Conservation (phyloP, 2,797 vertebrate genomes). For the Eidolon dupreanum region DNA sequence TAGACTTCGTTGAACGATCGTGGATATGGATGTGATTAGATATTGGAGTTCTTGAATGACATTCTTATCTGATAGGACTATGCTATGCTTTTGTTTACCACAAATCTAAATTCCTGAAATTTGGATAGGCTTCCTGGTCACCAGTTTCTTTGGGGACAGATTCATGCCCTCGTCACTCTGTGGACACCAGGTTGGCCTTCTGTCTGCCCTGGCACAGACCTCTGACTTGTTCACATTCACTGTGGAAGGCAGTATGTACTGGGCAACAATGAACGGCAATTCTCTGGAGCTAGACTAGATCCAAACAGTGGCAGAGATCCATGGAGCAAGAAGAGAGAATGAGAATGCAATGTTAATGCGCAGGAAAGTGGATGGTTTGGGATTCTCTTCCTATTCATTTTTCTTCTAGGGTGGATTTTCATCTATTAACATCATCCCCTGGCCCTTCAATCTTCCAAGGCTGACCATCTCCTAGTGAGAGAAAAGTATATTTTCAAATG, state of each 20-base stretch:
- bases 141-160: constrained; percentile 39
- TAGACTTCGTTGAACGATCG: background rate
- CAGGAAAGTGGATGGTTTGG: background rate
- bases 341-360: background rate
- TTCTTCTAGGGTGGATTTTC: constrained; percentile 40
- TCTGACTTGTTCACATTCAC: background rate
- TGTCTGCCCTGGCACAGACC: constrained; percentile 16
- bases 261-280: background rate
- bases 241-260: constrained; percentile 3
- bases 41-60: background rate
- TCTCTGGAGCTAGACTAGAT: background rate
- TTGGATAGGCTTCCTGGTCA: constrained; percentile 17
- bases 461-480: background rate
- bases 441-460: background rate
- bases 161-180: constrained; percentile 10
- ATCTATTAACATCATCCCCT: background rate
- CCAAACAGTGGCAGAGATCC: background rate
- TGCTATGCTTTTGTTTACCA: background rate
- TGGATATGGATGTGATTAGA: constrained; percentile 34
- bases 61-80: background rate
- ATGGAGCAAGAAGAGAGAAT: background rate
- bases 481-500: background rate
- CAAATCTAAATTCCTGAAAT: constrained; percentile 33
- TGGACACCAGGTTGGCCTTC: background rate
- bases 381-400: background rate